Evolutionary conservation across 2,888 invertebrate species (phyloP).

Genomic region (Sipunculus nudus): DNA sequence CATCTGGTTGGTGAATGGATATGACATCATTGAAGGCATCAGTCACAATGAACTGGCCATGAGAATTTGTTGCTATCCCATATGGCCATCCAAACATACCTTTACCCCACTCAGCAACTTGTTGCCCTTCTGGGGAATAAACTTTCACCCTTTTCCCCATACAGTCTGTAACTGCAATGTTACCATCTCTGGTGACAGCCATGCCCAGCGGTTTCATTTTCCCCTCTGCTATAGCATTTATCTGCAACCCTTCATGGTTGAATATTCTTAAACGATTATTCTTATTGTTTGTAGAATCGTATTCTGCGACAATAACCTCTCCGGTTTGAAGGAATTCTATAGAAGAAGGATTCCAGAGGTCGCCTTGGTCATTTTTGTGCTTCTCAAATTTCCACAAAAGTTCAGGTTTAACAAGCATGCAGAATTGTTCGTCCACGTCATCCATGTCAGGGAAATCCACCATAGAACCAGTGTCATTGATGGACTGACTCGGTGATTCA

Average conservation of each 20-base stretch:
- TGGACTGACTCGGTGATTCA: too few species aligned
- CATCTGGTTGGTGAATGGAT: conserved; percentile 88
- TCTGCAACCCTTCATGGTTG: conserved; percentile 15
- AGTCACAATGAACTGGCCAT: conserved; percentile 95
- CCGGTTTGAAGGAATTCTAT: conserved; percentile 27
- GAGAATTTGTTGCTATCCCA: conserved; percentile 79
- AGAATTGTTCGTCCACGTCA: not conserved
- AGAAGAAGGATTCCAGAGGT: conserved; percentile 36
- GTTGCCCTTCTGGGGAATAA: conserved; percentile 23
- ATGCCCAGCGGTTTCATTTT: conserved; percentile 37
- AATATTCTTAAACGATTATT: conserved; percentile 35
- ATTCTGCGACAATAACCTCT: conserved; percentile 35
- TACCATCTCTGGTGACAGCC: conserved; percentile 28
- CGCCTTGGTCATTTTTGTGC: conserved; percentile 29
- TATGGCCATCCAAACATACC: conserved; percentile 42
- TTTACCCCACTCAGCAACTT: conserved; percentile 35
- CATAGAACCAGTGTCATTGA: too few species aligned
- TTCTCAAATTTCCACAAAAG: conserved; percentile 39
- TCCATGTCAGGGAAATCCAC: not conserved
- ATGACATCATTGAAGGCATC: conserved; percentile 95
- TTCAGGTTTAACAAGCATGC: conserved; percentile 31
- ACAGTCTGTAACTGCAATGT: conserved; percentile 38
- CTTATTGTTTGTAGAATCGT: conserved; percentile 31
- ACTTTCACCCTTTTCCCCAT: conserved; percentile 37
- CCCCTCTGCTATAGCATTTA: conserved; percentile 18